These are phyloP conservation scores for Channallabes apus DNA, from an alignment of 2,797 vertebrate species.

Conservation along the genomic window DNA sequence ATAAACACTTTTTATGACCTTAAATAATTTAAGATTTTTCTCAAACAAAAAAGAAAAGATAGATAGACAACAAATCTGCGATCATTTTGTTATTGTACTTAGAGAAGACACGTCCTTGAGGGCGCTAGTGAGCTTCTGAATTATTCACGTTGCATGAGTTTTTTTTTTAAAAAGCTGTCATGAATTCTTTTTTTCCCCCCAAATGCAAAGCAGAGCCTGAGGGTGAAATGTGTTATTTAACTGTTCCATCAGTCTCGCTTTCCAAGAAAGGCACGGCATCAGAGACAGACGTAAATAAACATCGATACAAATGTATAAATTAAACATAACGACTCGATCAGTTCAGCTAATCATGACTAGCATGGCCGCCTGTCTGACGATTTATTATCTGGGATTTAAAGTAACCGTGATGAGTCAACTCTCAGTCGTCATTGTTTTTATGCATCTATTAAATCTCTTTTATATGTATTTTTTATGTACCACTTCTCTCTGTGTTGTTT, in stretches of 20 bases:
- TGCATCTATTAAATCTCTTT: neutral
- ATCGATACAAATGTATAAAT: neutral
- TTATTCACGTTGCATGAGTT: slow-evolving; percentile 24
- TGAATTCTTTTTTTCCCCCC: neutral
- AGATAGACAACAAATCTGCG: neutral
- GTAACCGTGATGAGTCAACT: neutral
- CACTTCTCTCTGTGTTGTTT: neutral
- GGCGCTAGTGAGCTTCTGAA: slow-evolving; percentile 31
- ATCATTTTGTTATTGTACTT: slow-evolving; percentile 36
- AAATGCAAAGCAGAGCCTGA: slow-evolving; percentile 12
- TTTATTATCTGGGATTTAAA: neutral
- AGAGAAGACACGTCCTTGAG: slow-evolving; percentile 38
- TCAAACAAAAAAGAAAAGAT: neutral
- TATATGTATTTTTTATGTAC: neutral
- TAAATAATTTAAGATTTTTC: slow-evolving; percentile 22
- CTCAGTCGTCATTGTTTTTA: neutral
- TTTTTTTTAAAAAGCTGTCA: slow-evolving; percentile 5
- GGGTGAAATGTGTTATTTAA: slow-evolving; percentile 25
- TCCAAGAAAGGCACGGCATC: neutral
- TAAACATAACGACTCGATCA: neutral
- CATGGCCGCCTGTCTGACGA: no score
- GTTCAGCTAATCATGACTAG: neutral
- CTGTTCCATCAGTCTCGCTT: neutral
- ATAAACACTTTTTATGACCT: slow-evolving; percentile 23
- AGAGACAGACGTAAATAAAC: neutral